A percentile compares a stretch with the other conserved stretches of the same genome.
Evolutionary conservation across 53 echinoderm and acorn worm species (phyloP).

Genomic region (Holothuria scabra): DNA sequence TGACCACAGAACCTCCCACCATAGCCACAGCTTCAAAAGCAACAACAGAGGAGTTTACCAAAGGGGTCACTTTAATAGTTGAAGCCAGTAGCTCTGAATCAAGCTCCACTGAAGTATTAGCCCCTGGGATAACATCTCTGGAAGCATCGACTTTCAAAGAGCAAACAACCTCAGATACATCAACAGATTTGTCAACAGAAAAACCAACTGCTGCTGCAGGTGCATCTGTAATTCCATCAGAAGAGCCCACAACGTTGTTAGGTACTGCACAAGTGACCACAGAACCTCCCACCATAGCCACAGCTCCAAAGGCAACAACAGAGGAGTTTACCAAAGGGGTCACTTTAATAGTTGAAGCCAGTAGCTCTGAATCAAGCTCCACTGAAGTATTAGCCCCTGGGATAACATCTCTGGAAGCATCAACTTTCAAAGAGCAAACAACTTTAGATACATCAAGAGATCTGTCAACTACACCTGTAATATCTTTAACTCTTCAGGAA

Average conservation of each 20-base stretch:
- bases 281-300: neutral
- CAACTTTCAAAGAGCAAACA: neutral
- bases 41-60: neutral
- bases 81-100: too few relatives aligned
- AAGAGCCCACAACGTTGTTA: neutral
- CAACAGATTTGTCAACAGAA: neutral
- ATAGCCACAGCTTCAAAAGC: neutral
- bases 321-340: neutral
- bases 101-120: neutral
- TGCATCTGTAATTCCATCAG: neutral
- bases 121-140: neutral
- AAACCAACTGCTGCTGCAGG: neutral
- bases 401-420: neutral
- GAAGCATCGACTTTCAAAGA: neutral
- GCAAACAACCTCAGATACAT: neutral
- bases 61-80: too few relatives aligned
- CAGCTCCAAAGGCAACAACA: neutral
- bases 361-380: neutral
- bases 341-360: neutral
- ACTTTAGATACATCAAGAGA: neutral
- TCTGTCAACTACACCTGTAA: neutral
- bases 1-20: neutral
- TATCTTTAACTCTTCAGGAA: neutral
- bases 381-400: neutral
- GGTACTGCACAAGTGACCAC: neutral